Conservation (phyloP, 2,113 vertebrate genomes). For the Dasyprocta punctata region DNA sequence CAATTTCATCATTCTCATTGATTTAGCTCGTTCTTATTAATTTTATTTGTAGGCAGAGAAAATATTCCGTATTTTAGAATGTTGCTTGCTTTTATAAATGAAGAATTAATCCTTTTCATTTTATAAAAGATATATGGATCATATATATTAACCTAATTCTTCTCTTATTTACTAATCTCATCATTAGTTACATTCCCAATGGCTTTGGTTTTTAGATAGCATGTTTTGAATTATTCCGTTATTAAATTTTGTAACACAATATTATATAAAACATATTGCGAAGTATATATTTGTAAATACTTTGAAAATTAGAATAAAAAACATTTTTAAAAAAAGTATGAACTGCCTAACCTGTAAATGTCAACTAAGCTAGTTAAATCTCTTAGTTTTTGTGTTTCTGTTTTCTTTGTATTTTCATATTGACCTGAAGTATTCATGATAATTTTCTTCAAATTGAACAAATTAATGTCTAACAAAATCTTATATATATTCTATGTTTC, state of each 20-base stretch:
- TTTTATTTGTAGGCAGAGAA: not conserved
- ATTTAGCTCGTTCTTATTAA: not conserved
- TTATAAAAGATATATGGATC: not conserved
- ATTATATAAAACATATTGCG: not conserved
- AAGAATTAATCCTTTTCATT: not conserved
- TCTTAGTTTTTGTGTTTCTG: not conserved
- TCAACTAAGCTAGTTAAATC: not conserved
- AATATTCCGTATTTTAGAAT: not conserved
- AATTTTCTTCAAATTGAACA: not conserved
- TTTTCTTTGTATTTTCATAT: not conserved
- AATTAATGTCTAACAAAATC: not conserved
- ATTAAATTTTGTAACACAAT: not conserved
- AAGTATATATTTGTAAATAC: not conserved
- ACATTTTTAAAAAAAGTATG: not conserved
- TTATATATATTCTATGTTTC: not conserved
- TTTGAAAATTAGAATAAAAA: not conserved
- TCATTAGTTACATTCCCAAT: not conserved
- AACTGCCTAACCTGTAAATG: not conserved
- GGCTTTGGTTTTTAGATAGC: not conserved
- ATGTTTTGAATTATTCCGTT: not conserved
- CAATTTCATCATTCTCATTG: not conserved
- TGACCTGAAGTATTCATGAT: not conserved
- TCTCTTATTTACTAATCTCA: no score
- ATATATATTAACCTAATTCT: not conserved
- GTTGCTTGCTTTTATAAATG: not conserved